Conservation (phyloP, 2,888 invertebrate species). For the Calliopum simillimum region DNA sequence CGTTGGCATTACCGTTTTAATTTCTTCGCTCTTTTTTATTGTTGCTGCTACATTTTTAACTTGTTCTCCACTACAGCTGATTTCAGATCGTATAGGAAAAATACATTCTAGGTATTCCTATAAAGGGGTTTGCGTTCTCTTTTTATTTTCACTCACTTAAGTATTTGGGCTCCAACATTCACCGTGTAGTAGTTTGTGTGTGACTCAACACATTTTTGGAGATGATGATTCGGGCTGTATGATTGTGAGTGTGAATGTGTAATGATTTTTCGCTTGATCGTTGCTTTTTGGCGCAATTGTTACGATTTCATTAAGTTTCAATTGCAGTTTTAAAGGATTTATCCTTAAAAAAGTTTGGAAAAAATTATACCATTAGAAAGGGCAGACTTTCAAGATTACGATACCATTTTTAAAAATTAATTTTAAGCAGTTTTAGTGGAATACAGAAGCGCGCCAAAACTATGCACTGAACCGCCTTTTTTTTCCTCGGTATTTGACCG, state of each 20-base stretch:
- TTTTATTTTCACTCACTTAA: conserved; percentile 24
- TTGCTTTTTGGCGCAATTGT: conserved; percentile 4
- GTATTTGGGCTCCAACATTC: conserved; percentile 1
- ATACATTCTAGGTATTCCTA: neutral
- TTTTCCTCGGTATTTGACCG: neutral
- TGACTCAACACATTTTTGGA: neutral
- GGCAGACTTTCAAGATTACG: too few relatives aligned
- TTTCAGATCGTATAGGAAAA: too few relatives aligned
- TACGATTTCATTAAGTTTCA: neutral
- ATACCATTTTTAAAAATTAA: neutral
- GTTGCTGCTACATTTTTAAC: neutral
- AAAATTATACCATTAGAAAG: neutral
- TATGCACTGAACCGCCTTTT: neutral
- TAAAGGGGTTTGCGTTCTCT: conserved; percentile 9
- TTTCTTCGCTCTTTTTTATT: too few relatives aligned
- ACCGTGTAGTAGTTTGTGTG: conserved; percentile 20
- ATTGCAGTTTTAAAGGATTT: neutral
- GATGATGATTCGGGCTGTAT: neutral
- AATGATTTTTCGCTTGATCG: neutral
- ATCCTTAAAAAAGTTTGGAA: neutral
- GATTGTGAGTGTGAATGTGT: neutral
- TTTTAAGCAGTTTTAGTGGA: neutral
- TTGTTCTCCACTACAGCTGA: neutral
- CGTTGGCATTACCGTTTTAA: too few relatives aligned
- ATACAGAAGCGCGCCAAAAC: neutral